Conservation (phyloP, 37 sponge, comb jelly and placozoan species). For the Agelas oroides region DNA sequence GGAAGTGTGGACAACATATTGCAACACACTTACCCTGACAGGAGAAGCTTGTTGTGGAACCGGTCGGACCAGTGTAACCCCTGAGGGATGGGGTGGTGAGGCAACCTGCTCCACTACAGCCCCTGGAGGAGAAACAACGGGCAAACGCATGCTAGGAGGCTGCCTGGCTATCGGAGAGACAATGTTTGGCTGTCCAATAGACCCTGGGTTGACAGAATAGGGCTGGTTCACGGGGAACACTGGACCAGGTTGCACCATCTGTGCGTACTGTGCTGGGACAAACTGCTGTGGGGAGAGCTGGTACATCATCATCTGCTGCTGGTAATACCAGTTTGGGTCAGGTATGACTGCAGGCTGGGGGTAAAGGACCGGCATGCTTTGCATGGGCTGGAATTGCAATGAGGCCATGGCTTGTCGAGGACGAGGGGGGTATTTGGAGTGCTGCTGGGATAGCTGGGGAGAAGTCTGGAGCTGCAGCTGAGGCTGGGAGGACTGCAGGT, state of each 20-base stretch:
- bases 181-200: constrained; percentile 20
- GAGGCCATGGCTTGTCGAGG: background rate
- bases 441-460: background rate
- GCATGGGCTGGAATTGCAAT: constrained; percentile 13
- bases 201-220: constrained; percentile 25
- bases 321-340: constrained; percentile 58
- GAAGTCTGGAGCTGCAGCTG: background rate
- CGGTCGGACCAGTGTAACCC: constrained; percentile 55
- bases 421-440: background rate
- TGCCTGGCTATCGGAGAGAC: constrained; percentile 12
- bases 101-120: constrained; percentile 39
- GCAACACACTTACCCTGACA: constrained; percentile 52
- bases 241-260: constrained; percentile 21
- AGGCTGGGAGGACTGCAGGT: background rate
- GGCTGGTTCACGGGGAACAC: constrained; percentile 19
- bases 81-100: constrained; percentile 49
- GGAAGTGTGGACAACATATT: too few species aligned
- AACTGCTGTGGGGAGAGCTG: constrained; percentile 38
- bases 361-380: constrained; percentile 47
- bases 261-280: constrained; percentile 19
- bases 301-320: constrained; percentile 58
- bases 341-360: constrained; percentile 24
- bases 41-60: constrained; percentile 57
- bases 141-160: background rate
- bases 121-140: background rate